These are phyloP conservation scores for Polypterus bichir DNA, from an alignment of 2,113 vertebrate genomes.

Conservation along the genomic window DNA sequence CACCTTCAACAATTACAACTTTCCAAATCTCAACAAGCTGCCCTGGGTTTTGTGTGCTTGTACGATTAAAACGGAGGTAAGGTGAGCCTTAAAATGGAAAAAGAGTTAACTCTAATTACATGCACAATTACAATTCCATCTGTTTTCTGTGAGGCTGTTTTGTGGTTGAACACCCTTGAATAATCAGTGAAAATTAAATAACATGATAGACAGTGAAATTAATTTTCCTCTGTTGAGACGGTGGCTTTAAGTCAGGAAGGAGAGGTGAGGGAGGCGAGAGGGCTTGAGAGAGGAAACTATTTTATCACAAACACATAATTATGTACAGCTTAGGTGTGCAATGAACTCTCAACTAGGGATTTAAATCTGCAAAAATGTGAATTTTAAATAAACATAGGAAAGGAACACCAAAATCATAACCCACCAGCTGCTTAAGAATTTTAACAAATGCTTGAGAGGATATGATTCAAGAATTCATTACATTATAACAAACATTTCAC, in stretches of 20 bases:
- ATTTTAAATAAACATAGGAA: no score
- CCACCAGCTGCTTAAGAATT: neutral
- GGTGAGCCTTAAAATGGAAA: neutral
- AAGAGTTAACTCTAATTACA: constrained; percentile 53
- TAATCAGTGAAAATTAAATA: constrained; percentile 58
- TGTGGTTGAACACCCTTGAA: constrained; percentile 49
- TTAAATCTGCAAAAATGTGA: neutral
- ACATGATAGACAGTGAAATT: constrained; percentile 47
- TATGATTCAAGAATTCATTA: neutral
- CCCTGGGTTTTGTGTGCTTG: neutral
- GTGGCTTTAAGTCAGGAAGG: constrained; percentile 9
- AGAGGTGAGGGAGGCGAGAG: neutral
- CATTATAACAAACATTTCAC: no score
- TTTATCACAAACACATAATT: constrained; percentile 10
- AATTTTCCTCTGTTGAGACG: constrained; percentile 37
- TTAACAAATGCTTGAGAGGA: constrained; percentile 1
- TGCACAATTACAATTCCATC: constrained; percentile 61
- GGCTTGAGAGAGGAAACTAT: neutral
- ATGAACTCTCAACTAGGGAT: neutral
- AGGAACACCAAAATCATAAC: no score
- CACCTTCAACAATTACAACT: no score
- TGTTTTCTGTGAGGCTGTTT: constrained; percentile 47
- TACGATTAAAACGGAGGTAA: neutral
- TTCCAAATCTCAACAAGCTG: neutral
- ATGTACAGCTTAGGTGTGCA: neutral